A percentile compares a stretch with the other conserved stretches of the same genome.
These are phyloP conservation scores for Ctenoplectra terminalis DNA, from an alignment of 1,140 invertebrate species.

Conservation along the genomic window DNA sequence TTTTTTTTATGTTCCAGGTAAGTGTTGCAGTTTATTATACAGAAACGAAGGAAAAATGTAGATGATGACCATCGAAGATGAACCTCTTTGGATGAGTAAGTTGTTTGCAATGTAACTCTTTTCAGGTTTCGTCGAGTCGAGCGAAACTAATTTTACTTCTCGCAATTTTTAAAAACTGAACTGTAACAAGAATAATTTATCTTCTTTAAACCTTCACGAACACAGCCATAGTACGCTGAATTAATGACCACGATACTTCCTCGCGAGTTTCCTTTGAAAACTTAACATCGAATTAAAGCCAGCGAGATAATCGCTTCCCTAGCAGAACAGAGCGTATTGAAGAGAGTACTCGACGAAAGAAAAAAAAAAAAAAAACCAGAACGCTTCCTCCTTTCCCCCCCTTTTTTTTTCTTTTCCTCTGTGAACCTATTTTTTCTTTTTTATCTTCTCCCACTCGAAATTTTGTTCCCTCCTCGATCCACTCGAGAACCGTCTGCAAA, in stretches of 20 bases:
- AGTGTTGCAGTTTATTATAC: background rate
- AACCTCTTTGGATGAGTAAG: background rate
- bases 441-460: conserved; percentile 37
- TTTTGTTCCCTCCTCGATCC: conserved; percentile 41
- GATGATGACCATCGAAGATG: background rate
- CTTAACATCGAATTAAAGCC: conserved; percentile 6
- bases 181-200: background rate
- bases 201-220: background rate
- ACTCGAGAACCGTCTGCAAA: conserved; percentile 34
- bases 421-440: background rate
- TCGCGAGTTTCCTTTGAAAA: background rate
- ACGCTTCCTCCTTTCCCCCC: background rate
- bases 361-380: conserved; percentile 28
- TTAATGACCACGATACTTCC: background rate
- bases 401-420: background rate
- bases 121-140: too few relatives aligned
- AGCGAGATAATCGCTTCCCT: conserved; percentile 17
- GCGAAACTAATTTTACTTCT: background rate
- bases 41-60: background rate
- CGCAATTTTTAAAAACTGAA: background rate
- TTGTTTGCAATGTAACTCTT: background rate
- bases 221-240: background rate
- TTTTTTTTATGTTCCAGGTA: conserved; percentile 38
- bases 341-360: conserved; percentile 38
- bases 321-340: conserved; percentile 14